A percentile compares a stretch with the other conserved stretches of the same genome.
Conservation (phyloP, 2,888 invertebrate genomes). For the Oscheius sp. region DNA sequence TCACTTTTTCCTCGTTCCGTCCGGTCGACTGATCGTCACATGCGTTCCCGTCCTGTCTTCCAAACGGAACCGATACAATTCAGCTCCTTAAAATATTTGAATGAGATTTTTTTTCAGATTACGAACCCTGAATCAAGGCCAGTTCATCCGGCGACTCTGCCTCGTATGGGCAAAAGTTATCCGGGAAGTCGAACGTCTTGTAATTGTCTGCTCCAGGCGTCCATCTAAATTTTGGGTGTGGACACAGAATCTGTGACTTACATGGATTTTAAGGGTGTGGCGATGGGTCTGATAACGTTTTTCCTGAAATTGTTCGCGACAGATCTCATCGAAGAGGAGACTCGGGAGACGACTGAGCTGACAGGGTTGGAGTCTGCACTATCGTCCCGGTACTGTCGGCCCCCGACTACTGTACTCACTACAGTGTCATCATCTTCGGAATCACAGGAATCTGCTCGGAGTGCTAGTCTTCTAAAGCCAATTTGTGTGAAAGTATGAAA, state of each 20-base stretch:
- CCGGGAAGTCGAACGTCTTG: constrained; percentile 1
- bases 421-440: constrained; percentile 21
- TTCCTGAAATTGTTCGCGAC: constrained; percentile 10
- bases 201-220: background rate
- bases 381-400: background rate
- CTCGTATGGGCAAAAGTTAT: constrained; percentile 79
- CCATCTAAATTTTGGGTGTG: background rate
- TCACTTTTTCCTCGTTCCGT: constrained; percentile 40
- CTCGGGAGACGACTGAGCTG: constrained; percentile 22
- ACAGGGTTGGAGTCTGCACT: constrained; percentile 15
- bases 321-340: constrained; percentile 14
- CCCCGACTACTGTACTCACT: background rate
- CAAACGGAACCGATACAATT: constrained; percentile 62
- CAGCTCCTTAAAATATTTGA: constrained; percentile 41
- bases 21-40: constrained; percentile 73
- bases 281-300: constrained; percentile 21
- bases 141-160: constrained; percentile 97
- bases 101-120: background rate
- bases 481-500: background rate
- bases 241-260: background rate
- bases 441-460: constrained; percentile 16
- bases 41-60: constrained; percentile 76
- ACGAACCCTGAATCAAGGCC: constrained; percentile 83
- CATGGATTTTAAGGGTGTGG: constrained; percentile 18
- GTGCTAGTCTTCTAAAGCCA: constrained; percentile 5